phyloP scores from a whole-genome alignment of 2,113 vertebrate species.

The Clinocottus analis region DNA sequence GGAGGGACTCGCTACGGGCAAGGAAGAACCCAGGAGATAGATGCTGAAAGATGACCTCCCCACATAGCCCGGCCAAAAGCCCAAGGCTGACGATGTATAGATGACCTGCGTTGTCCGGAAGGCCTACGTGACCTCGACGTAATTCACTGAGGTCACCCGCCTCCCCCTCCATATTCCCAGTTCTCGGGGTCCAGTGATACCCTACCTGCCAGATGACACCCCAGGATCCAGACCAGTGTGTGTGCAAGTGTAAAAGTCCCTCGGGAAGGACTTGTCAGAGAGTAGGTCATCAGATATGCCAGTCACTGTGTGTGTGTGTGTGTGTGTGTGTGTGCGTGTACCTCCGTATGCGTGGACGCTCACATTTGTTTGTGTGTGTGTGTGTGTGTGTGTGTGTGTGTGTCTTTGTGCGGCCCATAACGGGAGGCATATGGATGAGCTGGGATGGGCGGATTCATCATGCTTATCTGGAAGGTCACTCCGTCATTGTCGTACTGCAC shows the following conservation, averaged over 20 bases:
- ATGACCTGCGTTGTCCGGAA: slow-evolving; percentile 63
- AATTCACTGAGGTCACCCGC: slow-evolving; percentile 84
- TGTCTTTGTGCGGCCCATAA: slow-evolving; percentile 24
- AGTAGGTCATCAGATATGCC: slow-evolving; percentile 79
- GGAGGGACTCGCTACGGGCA: slow-evolving; percentile 60
- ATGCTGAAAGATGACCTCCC: slow-evolving; percentile 72
- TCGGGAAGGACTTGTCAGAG: slow-evolving; percentile 77
- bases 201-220: slow-evolving; percentile 83
- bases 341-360: slow-evolving; percentile 6
- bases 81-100: slow-evolving; percentile 57
- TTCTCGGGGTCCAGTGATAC: slow-evolving; percentile 77
- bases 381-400: slow-evolving; percentile 37
- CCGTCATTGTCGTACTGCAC: slow-evolving; percentile 72
- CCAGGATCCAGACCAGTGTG: slow-evolving; percentile 74
- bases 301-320: slow-evolving; percentile 33
- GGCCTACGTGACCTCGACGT: slow-evolving; percentile 72
- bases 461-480: slow-evolving; percentile 80
- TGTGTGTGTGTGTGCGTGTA: slow-evolving; percentile 37
- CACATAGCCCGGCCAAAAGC: slow-evolving; percentile 37
- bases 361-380: slow-evolving; percentile 27
- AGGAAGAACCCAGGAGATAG: slow-evolving; percentile 62
- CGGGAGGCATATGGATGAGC: slow-evolving; percentile 26
- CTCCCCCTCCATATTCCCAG: slow-evolving; percentile 64
- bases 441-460: slow-evolving; percentile 65
- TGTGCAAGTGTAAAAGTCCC: slow-evolving; percentile 78